These are phyloP conservation scores for Xylophagus ater DNA, from an alignment of 2,888 invertebrate species.

Conservation along the genomic window DNA sequence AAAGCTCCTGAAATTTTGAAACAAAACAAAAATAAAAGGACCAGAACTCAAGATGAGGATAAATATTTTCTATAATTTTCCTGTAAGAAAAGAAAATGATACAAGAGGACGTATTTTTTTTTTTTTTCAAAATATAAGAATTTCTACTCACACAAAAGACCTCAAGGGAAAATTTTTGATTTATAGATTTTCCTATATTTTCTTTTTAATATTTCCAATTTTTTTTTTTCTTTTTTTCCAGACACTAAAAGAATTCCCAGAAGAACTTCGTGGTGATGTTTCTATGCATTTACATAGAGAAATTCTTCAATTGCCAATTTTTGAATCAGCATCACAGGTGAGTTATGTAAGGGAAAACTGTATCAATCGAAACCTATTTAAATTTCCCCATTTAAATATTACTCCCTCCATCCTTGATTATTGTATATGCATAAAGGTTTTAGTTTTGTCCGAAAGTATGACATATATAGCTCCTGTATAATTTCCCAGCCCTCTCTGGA, in stretches of 20 bases:
- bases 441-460: no score
- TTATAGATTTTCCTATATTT: background rate
- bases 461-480: no score
- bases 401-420: no score
- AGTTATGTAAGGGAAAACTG: constrained; percentile 10
- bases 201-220: constrained; percentile 6
- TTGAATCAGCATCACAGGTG: constrained; percentile 80
- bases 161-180: background rate
- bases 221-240: constrained; percentile 34
- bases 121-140: no score
- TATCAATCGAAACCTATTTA: background rate
- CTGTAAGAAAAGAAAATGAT: no score
- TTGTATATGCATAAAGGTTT: no score
- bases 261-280: constrained; percentile 89
- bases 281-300: constrained; percentile 92
- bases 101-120: no score
- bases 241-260: constrained; percentile 92
- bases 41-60: no score
- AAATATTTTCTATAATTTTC: no score
- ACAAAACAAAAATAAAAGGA: no score
- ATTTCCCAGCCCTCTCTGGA: no score
- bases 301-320: constrained; percentile 86
- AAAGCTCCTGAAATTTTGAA: no score
- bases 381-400: background rate
- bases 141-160: background rate